These are phyloP conservation scores for Stichopus chloronotus DNA, from an alignment of 35 echinoderm and acorn worm genomes.

Conservation along the genomic window DNA sequence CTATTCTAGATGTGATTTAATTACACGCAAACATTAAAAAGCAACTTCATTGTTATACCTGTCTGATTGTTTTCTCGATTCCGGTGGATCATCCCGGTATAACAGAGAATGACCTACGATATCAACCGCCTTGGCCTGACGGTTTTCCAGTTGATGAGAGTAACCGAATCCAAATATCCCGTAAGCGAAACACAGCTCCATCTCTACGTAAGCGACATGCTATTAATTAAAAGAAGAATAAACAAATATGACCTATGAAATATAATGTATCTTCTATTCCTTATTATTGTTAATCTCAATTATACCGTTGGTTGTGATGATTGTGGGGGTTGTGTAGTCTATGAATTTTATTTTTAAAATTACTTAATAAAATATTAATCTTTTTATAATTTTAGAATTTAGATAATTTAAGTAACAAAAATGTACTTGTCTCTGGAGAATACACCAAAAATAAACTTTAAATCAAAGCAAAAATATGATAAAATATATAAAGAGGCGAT, in stretches of 20 bases:
- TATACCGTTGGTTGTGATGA: too few species aligned
- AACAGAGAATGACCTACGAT: constrained; percentile 90
- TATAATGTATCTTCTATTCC: not conserved
- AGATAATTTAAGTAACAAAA: too few species aligned
- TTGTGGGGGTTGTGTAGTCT: too few species aligned
- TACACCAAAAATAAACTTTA: too few species aligned
- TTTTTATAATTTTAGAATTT: too few species aligned
- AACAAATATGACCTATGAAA: not conserved
- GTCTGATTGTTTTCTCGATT: constrained; percentile 60
- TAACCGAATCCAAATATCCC: constrained; percentile 96
- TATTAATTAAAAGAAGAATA: not conserved
- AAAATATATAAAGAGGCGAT: not conserved
- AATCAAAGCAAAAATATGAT: not conserved
- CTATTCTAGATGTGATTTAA: too few species aligned
- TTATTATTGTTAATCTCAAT: not conserved
- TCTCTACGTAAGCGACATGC: constrained; percentile 71
- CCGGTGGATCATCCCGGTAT: constrained; percentile 77
- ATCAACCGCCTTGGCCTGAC: constrained; percentile 76
- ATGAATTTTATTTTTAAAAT: too few species aligned
- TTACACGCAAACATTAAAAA: too few species aligned
- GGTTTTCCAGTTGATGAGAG: constrained; percentile 94
- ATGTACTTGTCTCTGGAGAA: too few species aligned
- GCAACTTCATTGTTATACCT: constrained; percentile 27
- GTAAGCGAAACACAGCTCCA: constrained; percentile 95
- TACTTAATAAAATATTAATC: too few species aligned